Percentiles rank a stretch among this genome's conserved stretches.
Evolutionary conservation across 2,888 invertebrate species (phyloP).

Genomic region (Netelia melanura): DNA sequence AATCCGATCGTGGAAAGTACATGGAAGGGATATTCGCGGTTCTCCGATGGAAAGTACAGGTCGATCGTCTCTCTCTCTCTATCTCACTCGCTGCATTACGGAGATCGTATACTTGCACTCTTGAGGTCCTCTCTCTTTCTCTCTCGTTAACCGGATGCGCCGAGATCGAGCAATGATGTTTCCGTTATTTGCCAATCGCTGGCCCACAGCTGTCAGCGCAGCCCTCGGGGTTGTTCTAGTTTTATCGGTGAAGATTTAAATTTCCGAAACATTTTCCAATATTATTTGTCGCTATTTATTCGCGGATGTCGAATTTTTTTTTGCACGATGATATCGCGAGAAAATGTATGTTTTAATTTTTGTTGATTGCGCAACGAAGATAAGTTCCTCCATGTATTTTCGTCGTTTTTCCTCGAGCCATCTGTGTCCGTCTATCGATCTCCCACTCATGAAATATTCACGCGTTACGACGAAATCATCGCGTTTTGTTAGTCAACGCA

Average conservation of each 20-base stretch:
- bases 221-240: constrained; percentile 1
- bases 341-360: not conserved
- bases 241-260: no score
- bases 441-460: constrained; percentile 81
- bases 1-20: constrained; percentile 40
- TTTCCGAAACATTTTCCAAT: no score
- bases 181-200: constrained; percentile 64
- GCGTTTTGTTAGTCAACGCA: constrained; percentile 77
- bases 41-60: constrained; percentile 53
- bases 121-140: constrained; percentile 29
- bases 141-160: constrained; percentile 58
- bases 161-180: constrained; percentile 61
- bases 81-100: constrained; percentile 7
- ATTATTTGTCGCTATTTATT: not conserved
- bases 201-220: constrained; percentile 35
- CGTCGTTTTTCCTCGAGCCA: constrained; percentile 56
- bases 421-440: constrained; percentile 37
- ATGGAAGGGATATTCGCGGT: constrained; percentile 46
- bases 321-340: not conserved
- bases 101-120: not conserved
- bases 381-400: constrained; percentile 22
- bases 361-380: not conserved
- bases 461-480: constrained; percentile 77
- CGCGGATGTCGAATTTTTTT: constrained; percentile 32
- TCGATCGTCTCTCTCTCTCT: constrained; percentile 26